These are phyloP conservation scores for Tragulus kanchil DNA, from an alignment of 2,113 vertebrate species.

Conservation along the genomic window DNA sequence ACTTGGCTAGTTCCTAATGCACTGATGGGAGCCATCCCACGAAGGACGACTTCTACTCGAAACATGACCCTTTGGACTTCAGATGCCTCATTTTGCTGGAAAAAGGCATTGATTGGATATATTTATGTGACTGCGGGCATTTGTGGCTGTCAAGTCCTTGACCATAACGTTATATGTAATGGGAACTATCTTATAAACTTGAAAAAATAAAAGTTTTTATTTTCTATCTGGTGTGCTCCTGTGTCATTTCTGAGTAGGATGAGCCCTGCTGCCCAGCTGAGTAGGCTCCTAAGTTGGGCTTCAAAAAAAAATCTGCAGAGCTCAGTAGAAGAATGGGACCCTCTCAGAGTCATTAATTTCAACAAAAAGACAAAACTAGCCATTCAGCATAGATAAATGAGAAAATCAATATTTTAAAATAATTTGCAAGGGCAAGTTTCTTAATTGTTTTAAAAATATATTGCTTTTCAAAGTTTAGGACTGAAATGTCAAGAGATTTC, in stretches of 20 bases:
- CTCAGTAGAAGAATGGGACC: conserved; percentile 13
- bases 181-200: conserved; percentile 89
- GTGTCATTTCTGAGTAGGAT: conserved; percentile 79
- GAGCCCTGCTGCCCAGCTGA: neutral
- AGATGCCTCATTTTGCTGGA: conserved; percentile 13
- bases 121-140: conserved; percentile 72
- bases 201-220: conserved; percentile 90
- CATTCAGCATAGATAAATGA: conserved; percentile 26
- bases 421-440: conserved; percentile 40
- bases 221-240: conserved; percentile 86
- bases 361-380: neutral
- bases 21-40: neutral
- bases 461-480: conserved; percentile 54
- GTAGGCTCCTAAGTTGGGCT: neutral
- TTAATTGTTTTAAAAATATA: conserved; percentile 54
- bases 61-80: neutral
- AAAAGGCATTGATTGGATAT: conserved; percentile 55
- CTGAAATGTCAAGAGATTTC: conserved; percentile 19
- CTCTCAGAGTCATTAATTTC: conserved; percentile 40
- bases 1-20: conserved; percentile 30
- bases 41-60: conserved; percentile 36
- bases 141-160: conserved; percentile 73
- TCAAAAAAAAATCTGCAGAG: neutral
- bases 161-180: conserved; percentile 84
- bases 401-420: conserved; percentile 35